Conservation (phyloP, 64 coral and sea anemone species). For the Exaiptasia diaphana region DNA sequence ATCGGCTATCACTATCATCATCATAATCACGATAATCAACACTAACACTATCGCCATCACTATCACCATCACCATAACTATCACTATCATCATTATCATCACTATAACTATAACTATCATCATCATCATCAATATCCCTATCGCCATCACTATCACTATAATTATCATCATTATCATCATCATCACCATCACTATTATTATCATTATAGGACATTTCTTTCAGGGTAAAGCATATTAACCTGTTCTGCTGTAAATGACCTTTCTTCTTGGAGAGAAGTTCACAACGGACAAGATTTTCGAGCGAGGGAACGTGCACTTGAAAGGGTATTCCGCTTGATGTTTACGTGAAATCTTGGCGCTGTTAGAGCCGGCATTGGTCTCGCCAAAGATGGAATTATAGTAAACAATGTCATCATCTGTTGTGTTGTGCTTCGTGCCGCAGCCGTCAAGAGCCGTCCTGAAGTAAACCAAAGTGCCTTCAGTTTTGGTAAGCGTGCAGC, state of each 20-base stretch:
- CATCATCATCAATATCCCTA: too few species aligned
- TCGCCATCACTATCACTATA: too few species aligned
- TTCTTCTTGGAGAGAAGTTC: slow-evolving; percentile 65
- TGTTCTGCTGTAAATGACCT: slow-evolving; percentile 55
- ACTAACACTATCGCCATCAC: too few species aligned
- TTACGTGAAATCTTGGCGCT: slow-evolving; percentile 45
- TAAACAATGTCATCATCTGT: slow-evolving; percentile 35
- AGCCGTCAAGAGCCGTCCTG: slow-evolving; percentile 49
- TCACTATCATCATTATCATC: too few species aligned
- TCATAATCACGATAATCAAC: too few species aligned
- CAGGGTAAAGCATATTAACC: too few species aligned
- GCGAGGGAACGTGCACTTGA: slow-evolving; percentile 58
- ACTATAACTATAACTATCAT: too few species aligned
- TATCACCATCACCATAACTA: too few species aligned
- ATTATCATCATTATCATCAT: too few species aligned
- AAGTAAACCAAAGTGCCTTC: background rate
- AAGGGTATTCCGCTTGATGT: slow-evolving; percentile 62
- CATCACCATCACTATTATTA: too few species aligned
- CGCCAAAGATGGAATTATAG: slow-evolving; percentile 44
- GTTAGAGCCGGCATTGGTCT: background rate
- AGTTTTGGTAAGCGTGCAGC: background rate
- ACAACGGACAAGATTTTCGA: slow-evolving; percentile 64
- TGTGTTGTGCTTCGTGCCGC: slow-evolving; percentile 48
- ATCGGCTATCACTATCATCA: too few species aligned
- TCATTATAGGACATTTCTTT: too few species aligned